Base-by-base conservation (phyloP, 2,888 invertebrate species). In the Dexiosoma caninum region DNA sequence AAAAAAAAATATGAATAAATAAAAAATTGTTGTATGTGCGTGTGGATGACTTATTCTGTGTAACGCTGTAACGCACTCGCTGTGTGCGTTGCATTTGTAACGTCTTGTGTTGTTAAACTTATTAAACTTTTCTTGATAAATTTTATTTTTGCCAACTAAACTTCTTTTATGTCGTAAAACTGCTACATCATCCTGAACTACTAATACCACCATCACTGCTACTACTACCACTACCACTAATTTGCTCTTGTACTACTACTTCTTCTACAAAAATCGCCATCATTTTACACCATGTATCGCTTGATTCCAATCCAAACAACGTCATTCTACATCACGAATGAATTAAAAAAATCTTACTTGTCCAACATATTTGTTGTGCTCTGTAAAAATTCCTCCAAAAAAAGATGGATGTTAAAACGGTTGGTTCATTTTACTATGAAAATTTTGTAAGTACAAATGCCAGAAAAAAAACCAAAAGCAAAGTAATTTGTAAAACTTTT, bases 371-470 rank as follows among this genome's bases (percentile, higher is more conserved):
- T 76, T 72, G 27, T 51, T 62, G 27, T 66, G 40, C 35, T 30
- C 49, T 55, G 32, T 37, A 57, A 60, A 51, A 44, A 66, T 51
- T 27, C 57, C 23, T 37, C 19, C 19, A 55, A 53, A 66, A 80
- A 59, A 95, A 96, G 96, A 96, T 96, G 96, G 96, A 96, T 93
- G 95, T 96, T 95, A 96, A 96, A 94, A 95, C 95, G 93, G 95
- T 96, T 93, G 96, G 96, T 92, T 96, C 96, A 91, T 95, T 96
- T 95, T 96, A 96, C 94, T 96, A 96, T 93, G 96, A 96, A 92
- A 96, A 96, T 93, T 96, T 96, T 94, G 96, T 96, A 95, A 96
- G 96, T 96, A 94, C 92, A 86, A 84, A 83, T 78, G 40, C 75
- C n/a, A n/a, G n/a, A n/a, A n/a, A n/a, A 82, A 66, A 57, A 40